A percentile compares a stretch with the other conserved stretches of the same genome.
These are phyloP conservation scores for Sebastes itinus DNA, from an alignment of 2,797 vertebrate species.

Conservation along the genomic window DNA sequence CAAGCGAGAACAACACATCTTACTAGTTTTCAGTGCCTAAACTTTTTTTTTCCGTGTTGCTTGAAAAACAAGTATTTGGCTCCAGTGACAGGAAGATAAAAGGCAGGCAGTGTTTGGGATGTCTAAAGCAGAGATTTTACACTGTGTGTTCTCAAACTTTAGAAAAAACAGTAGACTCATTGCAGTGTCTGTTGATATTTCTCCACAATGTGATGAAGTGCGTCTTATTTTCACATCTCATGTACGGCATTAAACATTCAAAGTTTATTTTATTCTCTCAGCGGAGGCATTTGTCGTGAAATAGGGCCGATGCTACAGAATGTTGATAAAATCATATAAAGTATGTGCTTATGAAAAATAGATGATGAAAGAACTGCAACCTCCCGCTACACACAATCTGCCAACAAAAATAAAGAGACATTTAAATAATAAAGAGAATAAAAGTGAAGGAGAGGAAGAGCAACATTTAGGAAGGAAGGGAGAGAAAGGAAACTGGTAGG, in stretches of 20 bases:
- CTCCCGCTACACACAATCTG: neutral
- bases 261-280: conserved; percentile 31
- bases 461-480: neutral
- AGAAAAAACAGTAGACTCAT: conserved; percentile 22
- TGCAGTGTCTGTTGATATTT: conserved; percentile 21
- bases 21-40: conserved; percentile 24
- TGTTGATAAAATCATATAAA: conserved; percentile 28
- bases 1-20: conserved; percentile 32
- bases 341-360: conserved; percentile 17
- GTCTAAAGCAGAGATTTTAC: conserved; percentile 34
- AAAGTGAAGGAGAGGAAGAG: neutral
- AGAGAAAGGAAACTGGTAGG: neutral
- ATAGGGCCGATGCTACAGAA: conserved; percentile 7
- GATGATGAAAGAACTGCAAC: conserved; percentile 1
- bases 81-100: conserved; percentile 58
- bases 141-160: conserved; percentile 9
- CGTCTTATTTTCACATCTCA: conserved; percentile 17
- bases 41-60: conserved; percentile 8
- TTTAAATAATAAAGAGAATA: conserved; percentile 6
- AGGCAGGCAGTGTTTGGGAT: conserved; percentile 36
- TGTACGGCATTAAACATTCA: conserved; percentile 9
- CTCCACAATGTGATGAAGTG: conserved; percentile 2
- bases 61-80: conserved; percentile 47
- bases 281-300: conserved; percentile 1
- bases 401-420: neutral